These are phyloP conservation scores for Pluvialis apricaria DNA, from an alignment of 2,113 vertebrate species.

Conservation along the genomic window DNA sequence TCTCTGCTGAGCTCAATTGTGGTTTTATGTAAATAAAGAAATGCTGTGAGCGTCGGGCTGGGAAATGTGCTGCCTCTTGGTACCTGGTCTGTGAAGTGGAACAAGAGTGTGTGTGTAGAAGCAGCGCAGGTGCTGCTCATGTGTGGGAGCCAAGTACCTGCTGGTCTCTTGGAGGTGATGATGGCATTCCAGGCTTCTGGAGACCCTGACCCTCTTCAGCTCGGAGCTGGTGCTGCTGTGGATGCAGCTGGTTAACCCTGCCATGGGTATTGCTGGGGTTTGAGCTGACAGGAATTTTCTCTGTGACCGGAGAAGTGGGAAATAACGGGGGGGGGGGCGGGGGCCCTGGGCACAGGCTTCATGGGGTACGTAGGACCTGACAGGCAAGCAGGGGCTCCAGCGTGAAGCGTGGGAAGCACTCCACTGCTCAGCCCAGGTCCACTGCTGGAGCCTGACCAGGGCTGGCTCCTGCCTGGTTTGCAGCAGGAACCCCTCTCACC, in stretches of 20 bases:
- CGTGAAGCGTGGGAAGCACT: background rate
- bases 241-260: background rate
- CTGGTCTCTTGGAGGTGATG: background rate
- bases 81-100: background rate
- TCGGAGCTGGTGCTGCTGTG: background rate
- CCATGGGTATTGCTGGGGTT: background rate
- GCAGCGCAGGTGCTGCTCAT: rapidly evolving
- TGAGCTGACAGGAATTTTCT: background rate
- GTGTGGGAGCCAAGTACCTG: rapidly evolving
- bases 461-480: background rate
- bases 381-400: background rate
- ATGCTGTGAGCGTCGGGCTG: rapidly evolving
- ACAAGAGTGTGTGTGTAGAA: rapidly evolving
- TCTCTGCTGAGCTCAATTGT: background rate
- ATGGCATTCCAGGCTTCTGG: background rate
- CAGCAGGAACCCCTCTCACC: background rate
- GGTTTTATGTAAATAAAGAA: background rate
- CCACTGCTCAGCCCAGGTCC: background rate
- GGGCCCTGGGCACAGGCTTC: background rate
- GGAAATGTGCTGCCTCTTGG: background rate
- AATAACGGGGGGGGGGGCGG: background rate
- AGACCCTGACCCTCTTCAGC: background rate
- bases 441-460: background rate
- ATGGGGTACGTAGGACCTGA: background rate
- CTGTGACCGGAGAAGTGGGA: background rate